Percentiles rank a stretch among this genome's conserved stretches.
Conservation (phyloP, 2,113 vertebrate species). For the Brachirus orientalis region DNA sequence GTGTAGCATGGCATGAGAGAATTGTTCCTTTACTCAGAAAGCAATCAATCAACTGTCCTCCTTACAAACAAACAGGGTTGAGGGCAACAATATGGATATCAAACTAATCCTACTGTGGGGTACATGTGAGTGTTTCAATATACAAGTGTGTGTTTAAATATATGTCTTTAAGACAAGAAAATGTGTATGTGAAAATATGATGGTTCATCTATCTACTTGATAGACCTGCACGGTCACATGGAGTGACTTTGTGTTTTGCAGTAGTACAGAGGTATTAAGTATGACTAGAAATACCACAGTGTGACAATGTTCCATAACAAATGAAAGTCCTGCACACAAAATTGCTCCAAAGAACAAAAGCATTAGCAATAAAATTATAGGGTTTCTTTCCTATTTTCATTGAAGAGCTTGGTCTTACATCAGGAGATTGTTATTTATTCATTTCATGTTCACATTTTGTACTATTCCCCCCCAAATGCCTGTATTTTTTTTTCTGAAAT, state of each 20-base stretch:
- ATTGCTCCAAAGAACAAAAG: background rate
- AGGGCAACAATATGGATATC: constrained; percentile 75
- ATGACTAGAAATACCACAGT: background rate
- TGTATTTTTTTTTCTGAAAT: background rate
- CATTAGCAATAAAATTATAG: background rate
- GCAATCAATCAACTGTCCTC: constrained; percentile 76
- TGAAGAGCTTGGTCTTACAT: background rate
- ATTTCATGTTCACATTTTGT: background rate
- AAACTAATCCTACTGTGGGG: constrained; percentile 63
- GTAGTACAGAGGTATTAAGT: too few relatives aligned
- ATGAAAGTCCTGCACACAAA: background rate
- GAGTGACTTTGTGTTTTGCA: background rate
- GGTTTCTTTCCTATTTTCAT: background rate
- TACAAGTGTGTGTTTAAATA: constrained; percentile 16
- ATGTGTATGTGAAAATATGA: constrained; percentile 1
- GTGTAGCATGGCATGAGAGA: constrained; percentile 43
- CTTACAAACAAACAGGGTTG: constrained; percentile 69
- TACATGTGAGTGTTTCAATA: constrained; percentile 9
- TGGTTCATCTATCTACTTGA: background rate
- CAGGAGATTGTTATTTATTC: background rate
- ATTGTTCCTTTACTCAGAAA: constrained; percentile 68
- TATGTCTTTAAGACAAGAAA: background rate
- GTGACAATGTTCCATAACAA: background rate
- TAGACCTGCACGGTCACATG: too few relatives aligned
- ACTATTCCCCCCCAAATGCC: background rate